Base-by-base conservation (phyloP, 1,140 invertebrate species). In the Ctenoplectra terminalis region DNA sequence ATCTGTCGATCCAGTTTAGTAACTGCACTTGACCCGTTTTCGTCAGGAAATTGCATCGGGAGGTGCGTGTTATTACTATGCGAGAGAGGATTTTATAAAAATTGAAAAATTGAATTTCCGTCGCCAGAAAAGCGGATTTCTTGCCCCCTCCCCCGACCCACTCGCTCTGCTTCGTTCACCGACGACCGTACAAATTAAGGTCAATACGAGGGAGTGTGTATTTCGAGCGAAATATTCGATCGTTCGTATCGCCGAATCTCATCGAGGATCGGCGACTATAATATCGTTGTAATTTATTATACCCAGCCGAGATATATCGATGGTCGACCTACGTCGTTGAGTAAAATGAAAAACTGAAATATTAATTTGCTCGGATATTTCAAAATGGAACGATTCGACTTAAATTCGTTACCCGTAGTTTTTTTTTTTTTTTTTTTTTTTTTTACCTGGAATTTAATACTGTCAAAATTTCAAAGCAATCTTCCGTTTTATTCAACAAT, bases 41-140 rank as follows among this genome's bases (percentile, higher is more conserved):
- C 52, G 6, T 13, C 26, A 48, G 64, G 63, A 69, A 77, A 77
- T 69, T 77, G 37, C 48, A 26, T 54, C 34, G 54, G 6, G 29
- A 34, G 40, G 40, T 34, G 46, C 46, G 48, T 54, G 63, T 77
- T 77, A 69, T 67, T 77, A 50, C 60, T 40, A 40, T 43, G 60
- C 60, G 31, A 50, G 31, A 46, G n/a, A 11, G 37, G 11, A 46
- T 70, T 78, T 69, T 8, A 43, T 31, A 56, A 40, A 40, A 77
- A 66, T 69, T 31, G 52, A 46, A 69, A 77, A 77, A 40, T 64
- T n/a, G 60, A 52, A 66, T 75, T 66, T 64, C 73, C 72, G 31
- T 3, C 2, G 37, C 7, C 37, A n/a, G 50, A 56, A 71, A 72
- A 72, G n/a, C 50, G 71, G 40, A 73, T 73, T 73, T 73, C 71